A percentile compares a stretch with the other conserved stretches of the same genome.
These are phyloP conservation scores for Apotomis capreana DNA, from an alignment of 2,888 invertebrate species.

Conservation along the genomic window DNA sequence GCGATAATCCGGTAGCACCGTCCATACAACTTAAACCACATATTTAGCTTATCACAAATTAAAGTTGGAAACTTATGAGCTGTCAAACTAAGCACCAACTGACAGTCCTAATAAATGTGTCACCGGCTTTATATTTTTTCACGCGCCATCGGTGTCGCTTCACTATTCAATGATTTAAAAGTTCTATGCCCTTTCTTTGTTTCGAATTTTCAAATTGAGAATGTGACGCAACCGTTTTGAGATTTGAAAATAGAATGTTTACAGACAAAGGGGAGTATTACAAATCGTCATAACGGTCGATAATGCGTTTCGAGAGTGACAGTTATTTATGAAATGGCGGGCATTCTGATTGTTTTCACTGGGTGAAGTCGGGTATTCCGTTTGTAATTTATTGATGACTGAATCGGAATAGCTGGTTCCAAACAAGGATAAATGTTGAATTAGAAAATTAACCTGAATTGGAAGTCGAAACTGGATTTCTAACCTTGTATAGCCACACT, in stretches of 20 bases:
- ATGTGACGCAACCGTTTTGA: slow-evolving; percentile 52
- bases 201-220: slow-evolving; percentile 62
- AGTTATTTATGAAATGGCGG: slow-evolving; percentile 56
- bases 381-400: slow-evolving; percentile 43
- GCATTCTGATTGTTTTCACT: slow-evolving; percentile 49
- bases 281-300: slow-evolving; percentile 66
- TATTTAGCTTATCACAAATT: slow-evolving; percentile 80
- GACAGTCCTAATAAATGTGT: slow-evolving; percentile 81
- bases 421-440: slow-evolving; percentile 17
- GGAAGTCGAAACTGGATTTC: background rate
- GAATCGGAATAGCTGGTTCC: slow-evolving; percentile 38
- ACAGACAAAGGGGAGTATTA: slow-evolving; percentile 55
- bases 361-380: slow-evolving; percentile 39
- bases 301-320: slow-evolving; percentile 58
- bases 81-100: slow-evolving; percentile 70
- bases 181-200: slow-evolving; percentile 83
- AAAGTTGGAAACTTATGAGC: slow-evolving; percentile 74
- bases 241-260: slow-evolving; percentile 51
- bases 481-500: background rate
- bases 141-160: slow-evolving; percentile 71
- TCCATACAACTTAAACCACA: slow-evolving; percentile 59
- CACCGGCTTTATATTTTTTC: slow-evolving; percentile 68
- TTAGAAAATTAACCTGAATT: slow-evolving; percentile 3
- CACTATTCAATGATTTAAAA: slow-evolving; percentile 76
- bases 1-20: slow-evolving; percentile 72